phyloP scores from a whole-genome alignment of 2,797 vertebrate genomes.

The Diplodus puntazzo region DNA sequence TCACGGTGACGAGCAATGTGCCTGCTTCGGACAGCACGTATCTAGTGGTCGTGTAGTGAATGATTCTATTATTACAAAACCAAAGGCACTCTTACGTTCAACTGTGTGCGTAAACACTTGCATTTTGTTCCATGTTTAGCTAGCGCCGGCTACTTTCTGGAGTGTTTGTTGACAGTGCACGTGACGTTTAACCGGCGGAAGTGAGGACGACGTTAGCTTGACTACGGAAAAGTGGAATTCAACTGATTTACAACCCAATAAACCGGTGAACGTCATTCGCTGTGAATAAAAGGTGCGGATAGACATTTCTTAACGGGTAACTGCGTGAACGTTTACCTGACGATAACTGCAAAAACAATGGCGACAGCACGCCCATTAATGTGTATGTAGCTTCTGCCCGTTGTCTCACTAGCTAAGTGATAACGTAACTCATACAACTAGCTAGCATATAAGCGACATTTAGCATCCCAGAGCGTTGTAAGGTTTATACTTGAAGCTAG shows the following conservation, averaged over 20 bases:
- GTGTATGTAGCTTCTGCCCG: not conserved
- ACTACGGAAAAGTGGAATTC: not conserved
- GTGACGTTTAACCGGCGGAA: slow-evolving; percentile 13
- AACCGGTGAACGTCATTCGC: not conserved
- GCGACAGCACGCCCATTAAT: not conserved
- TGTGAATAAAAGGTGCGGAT: too few relatives aligned
- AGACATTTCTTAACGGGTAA: not conserved
- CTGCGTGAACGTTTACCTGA: not conserved
- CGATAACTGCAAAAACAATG: not conserved
- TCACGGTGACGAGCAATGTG: slow-evolving; percentile 1
- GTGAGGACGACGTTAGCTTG: slow-evolving; percentile 11
- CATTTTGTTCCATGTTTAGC: not conserved
- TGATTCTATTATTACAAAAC: not conserved
- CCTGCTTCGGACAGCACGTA: not conserved
- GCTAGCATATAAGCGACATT: not conserved
- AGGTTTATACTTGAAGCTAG: not conserved
- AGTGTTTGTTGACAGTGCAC: not conserved
- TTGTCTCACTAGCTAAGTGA: not conserved
- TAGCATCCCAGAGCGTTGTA: not conserved
- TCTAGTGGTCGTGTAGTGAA: not conserved
- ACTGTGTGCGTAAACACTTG: not conserved
- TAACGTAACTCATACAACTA: too few relatives aligned
- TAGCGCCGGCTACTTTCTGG: not conserved
- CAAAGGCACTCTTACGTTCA: accelerated
- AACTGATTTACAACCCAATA: not conserved